Conservation (phyloP, 2,113 vertebrate genomes). For the Nannobrachium achirus region DNA sequence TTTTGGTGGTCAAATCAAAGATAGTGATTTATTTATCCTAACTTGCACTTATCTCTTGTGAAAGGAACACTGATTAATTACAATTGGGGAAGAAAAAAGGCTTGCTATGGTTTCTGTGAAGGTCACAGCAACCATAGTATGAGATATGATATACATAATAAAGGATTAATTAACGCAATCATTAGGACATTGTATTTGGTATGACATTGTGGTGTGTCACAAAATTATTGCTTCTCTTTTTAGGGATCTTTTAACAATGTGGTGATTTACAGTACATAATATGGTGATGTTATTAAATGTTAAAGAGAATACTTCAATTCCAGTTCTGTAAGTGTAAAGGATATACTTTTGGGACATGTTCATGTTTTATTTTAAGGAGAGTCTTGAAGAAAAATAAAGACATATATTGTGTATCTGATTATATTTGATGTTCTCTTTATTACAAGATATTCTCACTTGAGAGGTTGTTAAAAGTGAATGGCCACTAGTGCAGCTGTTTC, state of each 20-base stretch:
- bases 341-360: slow-evolving; percentile 63
- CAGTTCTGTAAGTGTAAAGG: slow-evolving; percentile 41
- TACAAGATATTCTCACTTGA: neutral
- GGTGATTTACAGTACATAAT: slow-evolving; percentile 59
- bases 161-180: slow-evolving; percentile 48
- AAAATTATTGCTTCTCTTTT: slow-evolving; percentile 52
- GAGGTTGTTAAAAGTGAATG: neutral
- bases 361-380: slow-evolving; percentile 69
- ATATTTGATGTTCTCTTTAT: slow-evolving; percentile 17
- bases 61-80: slow-evolving; percentile 42
- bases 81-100: slow-evolving; percentile 39
- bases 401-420: slow-evolving; percentile 51
- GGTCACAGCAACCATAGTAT: slow-evolving; percentile 28
- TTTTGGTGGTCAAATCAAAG: slow-evolving; percentile 44
- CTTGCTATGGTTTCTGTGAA: slow-evolving; percentile 49
- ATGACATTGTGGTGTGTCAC: slow-evolving; percentile 63
- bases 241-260: slow-evolving; percentile 66
- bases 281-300: slow-evolving; percentile 62
- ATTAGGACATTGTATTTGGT: slow-evolving; percentile 64
- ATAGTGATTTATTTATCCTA: slow-evolving; percentile 46
- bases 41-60: slow-evolving; percentile 29
- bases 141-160: slow-evolving; percentile 53
- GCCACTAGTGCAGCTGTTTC: neutral
- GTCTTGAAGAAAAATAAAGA: slow-evolving; percentile 67
- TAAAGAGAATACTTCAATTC: slow-evolving; percentile 58